Percentiles rank a stretch among this genome's conserved stretches.
These are phyloP conservation scores for Agriotes lineatus DNA, from an alignment of 2,888 invertebrate species.

Conservation along the genomic window DNA sequence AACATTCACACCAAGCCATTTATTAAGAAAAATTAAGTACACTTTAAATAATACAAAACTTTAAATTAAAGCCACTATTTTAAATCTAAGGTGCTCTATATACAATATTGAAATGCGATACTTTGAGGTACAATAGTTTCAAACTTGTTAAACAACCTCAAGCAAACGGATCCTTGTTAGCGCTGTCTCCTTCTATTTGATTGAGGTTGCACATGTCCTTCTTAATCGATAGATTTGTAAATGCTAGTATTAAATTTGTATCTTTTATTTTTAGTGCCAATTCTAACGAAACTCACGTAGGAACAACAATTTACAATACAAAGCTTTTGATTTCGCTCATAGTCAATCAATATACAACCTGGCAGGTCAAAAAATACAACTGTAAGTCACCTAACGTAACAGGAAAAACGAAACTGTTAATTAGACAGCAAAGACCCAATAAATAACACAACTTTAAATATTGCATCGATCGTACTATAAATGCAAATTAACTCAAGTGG, in stretches of 20 bases:
- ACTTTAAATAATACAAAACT: slow-evolving; percentile 41
- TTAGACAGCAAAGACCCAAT: no score
- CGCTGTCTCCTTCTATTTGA: not conserved
- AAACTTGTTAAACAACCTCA: slow-evolving; percentile 2
- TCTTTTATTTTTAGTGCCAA: no score
- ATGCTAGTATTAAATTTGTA: no score
- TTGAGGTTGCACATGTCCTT: not conserved
- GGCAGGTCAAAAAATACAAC: no score
- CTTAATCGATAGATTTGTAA: not conserved
- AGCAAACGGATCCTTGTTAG: not conserved
- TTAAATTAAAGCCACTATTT: slow-evolving; percentile 42
- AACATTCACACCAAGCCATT: slow-evolving; percentile 57
- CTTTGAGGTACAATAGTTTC: slow-evolving; percentile 40
- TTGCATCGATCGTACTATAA: not conserved
- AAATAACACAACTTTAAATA: not conserved
- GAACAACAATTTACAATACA: no score
- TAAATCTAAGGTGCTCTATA: slow-evolving; percentile 40
- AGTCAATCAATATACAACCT: no score
- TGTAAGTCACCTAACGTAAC: no score
- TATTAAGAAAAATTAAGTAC: slow-evolving; percentile 54
- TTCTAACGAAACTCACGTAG: no score
- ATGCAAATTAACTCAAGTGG: slow-evolving; percentile 34
- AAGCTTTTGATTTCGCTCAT: no score
- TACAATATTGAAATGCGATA: slow-evolving; percentile 35
- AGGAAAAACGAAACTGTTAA: no score